Evolutionary conservation across 2,888 invertebrate species (phyloP).

Genomic region (Diadegma fenestrale): DNA sequence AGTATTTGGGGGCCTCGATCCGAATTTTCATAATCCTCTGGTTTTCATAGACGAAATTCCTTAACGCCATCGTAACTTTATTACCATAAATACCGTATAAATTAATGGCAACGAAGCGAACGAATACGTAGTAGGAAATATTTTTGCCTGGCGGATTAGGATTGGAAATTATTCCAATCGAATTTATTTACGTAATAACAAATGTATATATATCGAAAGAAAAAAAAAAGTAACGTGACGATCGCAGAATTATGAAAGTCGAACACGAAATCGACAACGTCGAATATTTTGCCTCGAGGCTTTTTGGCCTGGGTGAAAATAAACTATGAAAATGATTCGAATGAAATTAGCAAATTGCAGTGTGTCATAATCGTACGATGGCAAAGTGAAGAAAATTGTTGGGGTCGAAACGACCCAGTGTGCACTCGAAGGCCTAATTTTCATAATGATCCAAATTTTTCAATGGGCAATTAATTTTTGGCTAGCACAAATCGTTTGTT

Average conservation of each 20-base stretch:
- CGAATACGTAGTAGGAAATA: constrained; percentile 16
- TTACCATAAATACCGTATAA: constrained; percentile 26
- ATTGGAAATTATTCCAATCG: not conserved
- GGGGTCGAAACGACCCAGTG: too few species aligned
- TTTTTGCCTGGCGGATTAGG: constrained; percentile 21
- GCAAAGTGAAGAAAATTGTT: too few species aligned
- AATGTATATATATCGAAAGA: not conserved
- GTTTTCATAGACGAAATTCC: constrained; percentile 15
- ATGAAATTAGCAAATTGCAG: not conserved
- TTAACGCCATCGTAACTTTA: constrained; percentile 17
- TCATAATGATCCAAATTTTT: too few species aligned
- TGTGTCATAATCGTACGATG: too few species aligned
- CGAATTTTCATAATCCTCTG: not conserved
- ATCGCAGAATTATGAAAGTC: constrained; percentile 56
- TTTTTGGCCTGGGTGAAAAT: not conserved
- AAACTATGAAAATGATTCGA: constrained; percentile 3
- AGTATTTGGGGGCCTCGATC: constrained; percentile 11
- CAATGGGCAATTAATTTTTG: too few species aligned
- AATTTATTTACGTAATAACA: constrained; percentile 50
- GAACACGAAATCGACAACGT: constrained; percentile 26
- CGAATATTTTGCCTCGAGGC: constrained; percentile 32
- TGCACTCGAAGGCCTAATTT: too few species aligned
- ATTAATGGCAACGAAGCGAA: constrained; percentile 26
- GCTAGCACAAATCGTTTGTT: too few species aligned
- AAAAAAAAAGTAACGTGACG: constrained; percentile 8